A percentile compares a stretch with the other conserved stretches of the same genome.
Evolutionary conservation across 1,140 invertebrate species (phyloP).

Genomic region (Bombus turneri): DNA sequence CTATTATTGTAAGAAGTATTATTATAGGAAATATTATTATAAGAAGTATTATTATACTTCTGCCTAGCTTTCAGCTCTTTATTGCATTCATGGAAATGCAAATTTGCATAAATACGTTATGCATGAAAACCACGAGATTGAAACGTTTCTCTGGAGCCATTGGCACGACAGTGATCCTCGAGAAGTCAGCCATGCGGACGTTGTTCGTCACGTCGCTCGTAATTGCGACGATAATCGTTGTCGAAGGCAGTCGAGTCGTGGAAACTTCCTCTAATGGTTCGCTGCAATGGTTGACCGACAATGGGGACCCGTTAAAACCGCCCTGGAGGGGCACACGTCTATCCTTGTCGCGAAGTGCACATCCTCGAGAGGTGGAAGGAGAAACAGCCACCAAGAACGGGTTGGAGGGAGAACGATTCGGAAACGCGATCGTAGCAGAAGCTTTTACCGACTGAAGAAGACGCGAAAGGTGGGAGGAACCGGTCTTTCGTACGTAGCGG

Average conservation of each 20-base stretch:
- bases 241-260: neutral
- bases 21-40: no score
- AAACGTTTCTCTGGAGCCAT: no score
- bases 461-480: conserved; percentile 34
- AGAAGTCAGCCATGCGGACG: neutral
- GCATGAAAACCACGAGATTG: neutral
- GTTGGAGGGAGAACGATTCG: conserved; percentile 33
- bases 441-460: conserved; percentile 59
- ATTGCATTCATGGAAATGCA: no score
- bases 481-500: conserved; percentile 42
- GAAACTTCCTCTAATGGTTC: conserved; percentile 51
- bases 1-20: no score
- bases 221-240: conserved; percentile 52
- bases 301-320: conserved; percentile 58
- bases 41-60: no score
- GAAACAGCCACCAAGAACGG: neutral
- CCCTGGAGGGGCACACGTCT: conserved; percentile 40
- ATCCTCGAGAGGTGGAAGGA: conserved; percentile 25
- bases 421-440: conserved; percentile 47
- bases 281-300: conserved; percentile 38
- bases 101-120: neutral
- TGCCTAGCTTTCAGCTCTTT: no score
- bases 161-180: neutral
- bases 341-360: conserved; percentile 41
- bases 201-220: conserved; percentile 12